Base-by-base conservation (phyloP, 2,797 vertebrate species). In the Darevskia mixta region DNA sequence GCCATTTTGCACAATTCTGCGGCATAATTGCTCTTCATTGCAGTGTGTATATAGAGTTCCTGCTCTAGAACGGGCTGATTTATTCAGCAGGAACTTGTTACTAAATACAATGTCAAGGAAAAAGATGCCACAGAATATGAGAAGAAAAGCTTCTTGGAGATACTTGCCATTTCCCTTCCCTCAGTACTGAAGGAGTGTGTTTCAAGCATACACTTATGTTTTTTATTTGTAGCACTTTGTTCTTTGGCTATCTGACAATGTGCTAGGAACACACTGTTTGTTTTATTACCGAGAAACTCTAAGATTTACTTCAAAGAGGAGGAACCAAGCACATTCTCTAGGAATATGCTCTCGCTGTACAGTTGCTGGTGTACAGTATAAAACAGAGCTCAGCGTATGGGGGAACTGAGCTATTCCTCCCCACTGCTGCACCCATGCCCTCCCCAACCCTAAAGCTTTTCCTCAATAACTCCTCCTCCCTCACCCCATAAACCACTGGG, bases 251-350 rank as follows among this genome's bases (percentile, higher is more conserved):
- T 4, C 66, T 86, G 77, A 80, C 85, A 86, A 69, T 17, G 43
- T 79, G 85, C 76, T 69, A 35, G 85, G 76, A 55, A 79, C 85
- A 79, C n/a, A 79, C n/a, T 79, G 64, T 86, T 86, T 78, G 75
- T 79, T 79, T 86, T 79, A 86, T 69, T 79, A 86, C 32, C 41
- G 79, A 49, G 29, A 45, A 77, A 69, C n/a, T 41, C 11, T 67
- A 86, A 27, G 13, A 87, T 58, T 77, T 86, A 38, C 64, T 55
- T 84, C 58, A n/a, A n/a, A 8, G 18, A 81, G 32, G 29, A 35
- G 71, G 77, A 25, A 20, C 75, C 23, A 77, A 2, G 45, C 23
- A 29, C 5, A 0, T 61, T 29, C 23, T 78, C 29, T 38, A 77
- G 58, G 25, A 66, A 11, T 0, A 20, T 45, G 6, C 32, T 79